These are phyloP conservation scores for Ibidorhyncha struthersii DNA, from an alignment of 2,113 vertebrate genomes.

Conservation along the genomic window DNA sequence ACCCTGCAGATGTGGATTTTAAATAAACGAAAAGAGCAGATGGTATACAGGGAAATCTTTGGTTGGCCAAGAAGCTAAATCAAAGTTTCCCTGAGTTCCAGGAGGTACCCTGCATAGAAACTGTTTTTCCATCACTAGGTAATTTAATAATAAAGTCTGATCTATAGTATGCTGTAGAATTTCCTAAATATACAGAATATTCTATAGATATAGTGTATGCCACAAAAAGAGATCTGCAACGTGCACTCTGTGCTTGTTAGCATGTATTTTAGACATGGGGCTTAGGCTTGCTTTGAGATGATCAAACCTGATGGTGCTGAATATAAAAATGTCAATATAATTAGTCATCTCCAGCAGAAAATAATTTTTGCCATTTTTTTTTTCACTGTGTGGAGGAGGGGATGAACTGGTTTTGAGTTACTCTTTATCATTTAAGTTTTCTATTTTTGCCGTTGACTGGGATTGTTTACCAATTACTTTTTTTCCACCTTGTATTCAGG, in stretches of 20 bases:
- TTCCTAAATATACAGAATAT: not conserved
- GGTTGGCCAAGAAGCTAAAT: conserved; percentile 1
- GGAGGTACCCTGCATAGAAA: not conserved
- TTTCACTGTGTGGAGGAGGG: not conserved
- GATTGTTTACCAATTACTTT: conserved; percentile 15
- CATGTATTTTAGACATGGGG: not conserved
- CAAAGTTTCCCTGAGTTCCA: conserved; percentile 4
- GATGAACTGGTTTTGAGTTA: conserved; percentile 22
- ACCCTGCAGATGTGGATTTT: conserved; percentile 12
- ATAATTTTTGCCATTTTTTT: not conserved
- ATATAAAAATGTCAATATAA: conserved; percentile 24
- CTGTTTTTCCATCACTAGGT: not conserved
- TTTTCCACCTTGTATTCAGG: not conserved
- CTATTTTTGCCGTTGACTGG: not conserved
- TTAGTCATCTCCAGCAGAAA: conserved; percentile 48
- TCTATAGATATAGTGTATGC: not conserved
- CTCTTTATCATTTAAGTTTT: not conserved
- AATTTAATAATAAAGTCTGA: not conserved
- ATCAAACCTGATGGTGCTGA: conserved; percentile 6
- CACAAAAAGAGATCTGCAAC: too few relatives aligned
- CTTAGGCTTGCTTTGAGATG: conserved; percentile 5
- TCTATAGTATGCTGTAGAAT: not conserved
- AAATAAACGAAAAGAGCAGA: conserved; percentile 19
- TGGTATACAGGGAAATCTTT: not conserved
- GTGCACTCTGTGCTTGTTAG: not conserved